These are phyloP conservation scores for Cosmia trapezina DNA, from an alignment of 2,888 invertebrate genomes.

Conservation along the genomic window DNA sequence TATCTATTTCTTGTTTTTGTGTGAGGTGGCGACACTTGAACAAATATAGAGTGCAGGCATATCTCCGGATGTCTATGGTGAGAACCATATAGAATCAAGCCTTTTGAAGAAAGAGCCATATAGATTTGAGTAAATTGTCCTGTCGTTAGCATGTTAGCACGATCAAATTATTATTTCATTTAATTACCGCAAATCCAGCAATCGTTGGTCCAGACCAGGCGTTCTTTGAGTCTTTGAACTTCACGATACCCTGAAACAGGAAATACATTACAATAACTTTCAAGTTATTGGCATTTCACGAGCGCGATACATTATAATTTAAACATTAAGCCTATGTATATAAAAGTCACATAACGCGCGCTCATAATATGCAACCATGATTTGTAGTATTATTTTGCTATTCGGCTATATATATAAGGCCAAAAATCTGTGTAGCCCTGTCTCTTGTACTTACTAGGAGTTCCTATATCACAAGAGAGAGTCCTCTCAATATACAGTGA, in stretches of 20 bases:
- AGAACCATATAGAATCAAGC: neutral
- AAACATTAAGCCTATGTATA: neutral
- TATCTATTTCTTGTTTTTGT: too few relatives aligned
- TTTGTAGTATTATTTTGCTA: neutral
- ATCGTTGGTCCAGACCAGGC: constrained; percentile 69
- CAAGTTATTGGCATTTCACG: neutral
- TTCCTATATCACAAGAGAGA: too few relatives aligned
- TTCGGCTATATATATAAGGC: neutral
- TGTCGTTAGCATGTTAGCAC: neutral
- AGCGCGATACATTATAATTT: neutral
- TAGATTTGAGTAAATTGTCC: neutral
- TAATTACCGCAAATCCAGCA: constrained; percentile 62
- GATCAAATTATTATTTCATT: neutral
- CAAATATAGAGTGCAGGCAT: too few relatives aligned
- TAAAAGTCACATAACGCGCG: neutral
- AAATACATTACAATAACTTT: neutral
- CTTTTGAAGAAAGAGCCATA: neutral
- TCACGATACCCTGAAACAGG: constrained; percentile 71
- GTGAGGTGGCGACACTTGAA: too few relatives aligned
- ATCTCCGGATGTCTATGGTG: too few relatives aligned
- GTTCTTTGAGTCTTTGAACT: constrained; percentile 73
- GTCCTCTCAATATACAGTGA: too few relatives aligned
- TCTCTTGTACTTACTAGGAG: too few relatives aligned
- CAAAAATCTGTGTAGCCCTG: too few relatives aligned
- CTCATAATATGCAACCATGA: neutral